These are phyloP conservation scores for Leucoraja ocellata DNA, from an alignment of 2,797 vertebrate genomes.

Conservation along the genomic window DNA sequence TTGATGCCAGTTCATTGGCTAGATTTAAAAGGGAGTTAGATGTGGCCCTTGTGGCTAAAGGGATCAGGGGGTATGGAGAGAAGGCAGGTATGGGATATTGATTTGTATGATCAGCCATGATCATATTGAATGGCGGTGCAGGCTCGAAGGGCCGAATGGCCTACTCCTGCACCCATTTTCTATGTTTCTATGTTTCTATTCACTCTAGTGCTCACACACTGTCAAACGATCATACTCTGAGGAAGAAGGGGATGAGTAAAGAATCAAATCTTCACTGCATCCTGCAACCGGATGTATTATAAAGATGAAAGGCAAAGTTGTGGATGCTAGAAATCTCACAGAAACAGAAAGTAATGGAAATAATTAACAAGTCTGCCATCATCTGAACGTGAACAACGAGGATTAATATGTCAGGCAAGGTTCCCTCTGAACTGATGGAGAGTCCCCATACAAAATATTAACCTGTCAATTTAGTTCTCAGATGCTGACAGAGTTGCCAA, in stretches of 20 bases:
- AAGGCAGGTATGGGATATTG: too few species aligned
- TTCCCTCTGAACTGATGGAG: constrained; percentile 2
- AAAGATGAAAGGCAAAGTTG: neutral
- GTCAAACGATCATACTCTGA: neutral
- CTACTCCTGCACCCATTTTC: too few species aligned
- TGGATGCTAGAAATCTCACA: neutral
- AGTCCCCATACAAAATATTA: neutral
- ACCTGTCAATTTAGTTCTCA: neutral
- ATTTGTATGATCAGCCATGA: too few species aligned
- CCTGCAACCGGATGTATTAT: neutral
- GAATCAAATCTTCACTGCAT: neutral
- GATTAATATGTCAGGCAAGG: neutral
- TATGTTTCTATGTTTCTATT: too few species aligned
- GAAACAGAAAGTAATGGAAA: neutral
- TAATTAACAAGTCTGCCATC: neutral
- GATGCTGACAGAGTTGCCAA: neutral
- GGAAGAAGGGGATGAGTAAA: constrained; percentile 20
- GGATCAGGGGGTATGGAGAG: too few species aligned
- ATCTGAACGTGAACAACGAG: neutral
- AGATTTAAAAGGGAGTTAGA: too few species aligned
- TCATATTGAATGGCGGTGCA: too few species aligned
- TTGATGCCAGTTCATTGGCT: too few species aligned
- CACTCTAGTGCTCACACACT: neutral
- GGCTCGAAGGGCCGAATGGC: too few species aligned
- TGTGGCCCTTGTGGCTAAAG: too few species aligned